A percentile compares a stretch with the other conserved stretches of the same genome.
Evolutionary conservation across 2,888 invertebrate genomes (phyloP).

Genomic region (Lydus trimaculatus): DNA sequence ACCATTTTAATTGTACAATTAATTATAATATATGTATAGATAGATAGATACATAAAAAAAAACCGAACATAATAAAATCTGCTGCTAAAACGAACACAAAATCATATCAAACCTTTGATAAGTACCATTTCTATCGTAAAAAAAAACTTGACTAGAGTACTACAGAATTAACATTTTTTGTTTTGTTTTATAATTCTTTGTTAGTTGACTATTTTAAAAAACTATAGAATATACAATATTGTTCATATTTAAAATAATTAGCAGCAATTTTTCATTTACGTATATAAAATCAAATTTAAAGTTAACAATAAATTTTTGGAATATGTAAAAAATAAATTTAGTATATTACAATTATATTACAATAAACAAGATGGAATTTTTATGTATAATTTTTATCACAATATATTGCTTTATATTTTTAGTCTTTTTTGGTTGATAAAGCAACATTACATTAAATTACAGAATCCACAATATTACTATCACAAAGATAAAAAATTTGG

Average conservation of each 20-base stretch:
- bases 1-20: background rate
- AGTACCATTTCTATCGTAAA: background rate
- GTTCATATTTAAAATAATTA: background rate
- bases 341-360: conserved; percentile 10
- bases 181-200: no score
- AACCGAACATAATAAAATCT: no score
- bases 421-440: conserved; percentile 17
- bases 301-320: background rate
- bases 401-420: conserved; percentile 30
- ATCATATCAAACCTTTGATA: background rate
- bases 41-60: no score
- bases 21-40: background rate
- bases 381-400: conserved; percentile 30
- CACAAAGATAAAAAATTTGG: conserved; percentile 8
- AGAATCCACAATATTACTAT: conserved; percentile 3
- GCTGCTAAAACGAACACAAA: conserved; percentile 6
- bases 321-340: background rate
- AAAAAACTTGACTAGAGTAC: background rate
- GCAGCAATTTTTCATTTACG: background rate
- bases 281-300: background rate
- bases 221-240: background rate
- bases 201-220: background rate
- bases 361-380: conserved; percentile 18
- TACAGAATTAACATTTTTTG: background rate
- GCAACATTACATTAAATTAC: conserved; percentile 19